Evolutionary conservation across 2,113 vertebrate genomes (phyloP).

Genomic region (Coptodon rendalli): DNA sequence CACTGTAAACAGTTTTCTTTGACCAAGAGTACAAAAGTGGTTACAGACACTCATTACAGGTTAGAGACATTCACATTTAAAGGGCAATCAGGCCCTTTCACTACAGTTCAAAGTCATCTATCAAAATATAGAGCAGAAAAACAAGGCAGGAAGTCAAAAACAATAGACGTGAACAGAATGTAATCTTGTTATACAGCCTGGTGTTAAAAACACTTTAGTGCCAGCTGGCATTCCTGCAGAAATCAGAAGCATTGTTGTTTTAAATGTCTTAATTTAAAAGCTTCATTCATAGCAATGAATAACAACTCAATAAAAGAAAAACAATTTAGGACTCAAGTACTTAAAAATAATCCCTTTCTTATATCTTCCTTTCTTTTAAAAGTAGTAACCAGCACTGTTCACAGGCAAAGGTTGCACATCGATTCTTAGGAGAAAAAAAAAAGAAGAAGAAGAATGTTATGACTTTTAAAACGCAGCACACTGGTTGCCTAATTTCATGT

Average conservation of each 20-base stretch:
- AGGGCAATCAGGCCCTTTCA: not conserved
- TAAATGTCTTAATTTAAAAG: not conserved
- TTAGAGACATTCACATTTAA: slow-evolving; percentile 60
- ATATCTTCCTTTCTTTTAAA: not conserved
- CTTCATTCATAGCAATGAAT: slow-evolving; percentile 8
- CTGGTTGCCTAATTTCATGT: not conserved
- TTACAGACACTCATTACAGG: slow-evolving; percentile 34
- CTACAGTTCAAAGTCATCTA: not conserved
- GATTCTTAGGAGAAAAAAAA: not conserved
- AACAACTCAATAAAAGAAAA: slow-evolving; percentile 22
- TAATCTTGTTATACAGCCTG: not conserved
- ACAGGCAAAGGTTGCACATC: slow-evolving; percentile 1
- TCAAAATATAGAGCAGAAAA: not conserved
- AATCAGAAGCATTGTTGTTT: not conserved
- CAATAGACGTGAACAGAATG: not conserved
- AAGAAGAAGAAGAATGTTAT: not conserved
- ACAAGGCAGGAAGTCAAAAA: not conserved
- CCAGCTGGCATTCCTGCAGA: not conserved
- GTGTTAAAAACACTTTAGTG: not conserved
- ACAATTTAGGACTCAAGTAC: slow-evolving; percentile 40
- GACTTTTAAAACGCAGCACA: not conserved
- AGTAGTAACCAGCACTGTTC: slow-evolving; percentile 38
- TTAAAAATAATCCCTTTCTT: not conserved
- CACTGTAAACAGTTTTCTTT: slow-evolving; percentile 57
- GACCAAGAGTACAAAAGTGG: slow-evolving; percentile 36